Base-by-base conservation (phyloP, 2,888 invertebrate species). In the Agonopterix alstromeriana region DNA sequence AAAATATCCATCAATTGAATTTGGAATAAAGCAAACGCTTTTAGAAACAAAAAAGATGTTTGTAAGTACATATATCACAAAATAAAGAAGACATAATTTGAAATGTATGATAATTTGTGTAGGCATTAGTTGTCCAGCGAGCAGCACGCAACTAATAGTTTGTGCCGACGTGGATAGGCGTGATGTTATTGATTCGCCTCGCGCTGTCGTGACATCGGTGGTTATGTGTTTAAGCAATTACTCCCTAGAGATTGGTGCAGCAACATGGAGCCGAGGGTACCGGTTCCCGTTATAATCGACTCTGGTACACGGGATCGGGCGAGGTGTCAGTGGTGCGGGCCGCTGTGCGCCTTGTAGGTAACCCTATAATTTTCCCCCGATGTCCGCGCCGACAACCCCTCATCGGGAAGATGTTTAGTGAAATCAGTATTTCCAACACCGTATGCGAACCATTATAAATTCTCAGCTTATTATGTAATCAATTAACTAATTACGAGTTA, bases 141-240 rank as follows among this genome's bases (percentile, higher is more conserved):
- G 42, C 42, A 42, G 42, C 10, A 42, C 17, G 1, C 45, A 45
- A 10, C 10, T 45, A 45, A 45, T 17, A 17, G 36, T 45, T 38
- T 45, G 48, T 65, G 71, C 71, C 62, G 64, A 53, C 55, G 58
- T 53, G 60, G 70, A 73, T 70, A 70, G 61, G 61, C 47, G 51
- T 60, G 59, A 55, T 64, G 68, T 72, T 73, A 80, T 78, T 73
- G 77, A 82, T 80, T 77, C 73, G 69, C 66, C 62, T 61, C 67
- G 72, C 70, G 67, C 61, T 60, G 58, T 61, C 69, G 57, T 68
- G 71, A 66, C 75, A 67, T 69, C 65, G 64, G 69, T 70, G 69
- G 68, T 77, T 82, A 78, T 74, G 73, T 79, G 76, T 77, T 82
- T 77, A 78, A 77, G 79, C 77, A 80, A 83, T 85, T 82, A 84